phyloP scores from a whole-genome alignment of 2,888 invertebrate genomes.

The Beris morrisii region DNA sequence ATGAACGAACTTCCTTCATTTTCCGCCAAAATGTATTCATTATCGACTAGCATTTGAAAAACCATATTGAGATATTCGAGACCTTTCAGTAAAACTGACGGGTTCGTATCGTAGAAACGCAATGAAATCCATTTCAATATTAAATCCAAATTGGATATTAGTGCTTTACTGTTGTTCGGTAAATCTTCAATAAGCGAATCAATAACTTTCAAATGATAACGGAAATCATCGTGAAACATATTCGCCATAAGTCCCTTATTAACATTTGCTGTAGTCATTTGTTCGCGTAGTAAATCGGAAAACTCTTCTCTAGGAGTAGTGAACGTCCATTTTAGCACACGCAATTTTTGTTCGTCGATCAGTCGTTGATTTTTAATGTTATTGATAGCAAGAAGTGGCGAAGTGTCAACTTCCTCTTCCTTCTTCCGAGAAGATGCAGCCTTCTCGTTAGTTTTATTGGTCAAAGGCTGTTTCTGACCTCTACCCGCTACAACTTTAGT shows the following conservation, averaged over 20 bases:
- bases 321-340: conserved; percentile 94
- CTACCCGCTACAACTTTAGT: conserved; percentile 61
- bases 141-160: conserved; percentile 89
- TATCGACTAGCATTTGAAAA: conserved; percentile 77
- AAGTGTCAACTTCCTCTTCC: conserved; percentile 80
- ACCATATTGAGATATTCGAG: conserved; percentile 86
- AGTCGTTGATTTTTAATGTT: conserved; percentile 89
- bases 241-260: conserved; percentile 84
- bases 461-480: conserved; percentile 41
- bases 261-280: conserved; percentile 85
- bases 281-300: conserved; percentile 85
- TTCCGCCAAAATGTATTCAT: conserved; percentile 84
- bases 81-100: conserved; percentile 93
- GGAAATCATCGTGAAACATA: conserved; percentile 94
- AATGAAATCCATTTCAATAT: conserved; percentile 96
- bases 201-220: conserved; percentile 93
- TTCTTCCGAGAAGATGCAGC: conserved; percentile 68
- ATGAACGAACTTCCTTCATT: conserved; percentile 91
- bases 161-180: conserved; percentile 73
- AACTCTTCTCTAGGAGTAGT: conserved; percentile 91
- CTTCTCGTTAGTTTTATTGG: conserved; percentile 45
- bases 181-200: conserved; percentile 86
- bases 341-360: conserved; percentile 91
- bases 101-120: conserved; percentile 98
- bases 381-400: conserved; percentile 77